These are phyloP conservation scores for Graphium colonna DNA, from an alignment of 2,888 invertebrate species.

Conservation along the genomic window DNA sequence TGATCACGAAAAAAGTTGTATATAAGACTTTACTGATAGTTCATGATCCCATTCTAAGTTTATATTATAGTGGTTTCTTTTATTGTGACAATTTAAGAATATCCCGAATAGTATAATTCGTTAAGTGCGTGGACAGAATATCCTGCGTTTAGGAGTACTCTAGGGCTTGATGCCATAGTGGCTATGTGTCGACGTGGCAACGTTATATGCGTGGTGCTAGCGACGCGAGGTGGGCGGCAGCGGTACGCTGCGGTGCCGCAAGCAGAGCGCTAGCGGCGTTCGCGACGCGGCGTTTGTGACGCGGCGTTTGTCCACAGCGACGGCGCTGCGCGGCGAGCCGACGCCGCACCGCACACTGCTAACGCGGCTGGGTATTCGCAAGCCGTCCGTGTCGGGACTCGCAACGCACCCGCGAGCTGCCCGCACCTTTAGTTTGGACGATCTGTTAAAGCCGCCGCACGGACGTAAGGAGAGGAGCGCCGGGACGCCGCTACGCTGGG, in stretches of 20 bases:
- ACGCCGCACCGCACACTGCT: slow-evolving; percentile 83
- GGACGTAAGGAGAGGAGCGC: slow-evolving; percentile 85
- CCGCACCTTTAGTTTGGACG: slow-evolving; percentile 93
- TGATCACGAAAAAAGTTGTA: no score
- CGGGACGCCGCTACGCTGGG: slow-evolving; percentile 26
- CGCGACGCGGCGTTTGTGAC: slow-evolving; percentile 31
- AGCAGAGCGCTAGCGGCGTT: slow-evolving; percentile 43
- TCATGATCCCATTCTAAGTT: no score
- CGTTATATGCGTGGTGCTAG: slow-evolving; percentile 53
- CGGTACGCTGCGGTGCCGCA: slow-evolving; percentile 60
- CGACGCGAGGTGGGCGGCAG: slow-evolving; percentile 42
- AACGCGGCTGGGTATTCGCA: slow-evolving; percentile 92
- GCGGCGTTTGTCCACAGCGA: slow-evolving; percentile 80
- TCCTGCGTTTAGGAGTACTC: no score
- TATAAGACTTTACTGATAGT: no score
- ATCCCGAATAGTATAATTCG: no score
- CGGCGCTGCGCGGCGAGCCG: slow-evolving; percentile 46
- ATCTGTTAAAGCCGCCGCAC: slow-evolving; percentile 90
- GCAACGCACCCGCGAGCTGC: slow-evolving; percentile 85
- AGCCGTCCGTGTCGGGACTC: slow-evolving; percentile 91
- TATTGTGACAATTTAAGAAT: no score
- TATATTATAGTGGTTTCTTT: no score
- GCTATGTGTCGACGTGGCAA: slow-evolving; percentile 42
- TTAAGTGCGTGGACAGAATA: no score
- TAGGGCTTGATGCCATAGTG: neutral